Base-by-base conservation (phyloP, 2,888 invertebrate genomes). In the Byasa hedistus region DNA sequence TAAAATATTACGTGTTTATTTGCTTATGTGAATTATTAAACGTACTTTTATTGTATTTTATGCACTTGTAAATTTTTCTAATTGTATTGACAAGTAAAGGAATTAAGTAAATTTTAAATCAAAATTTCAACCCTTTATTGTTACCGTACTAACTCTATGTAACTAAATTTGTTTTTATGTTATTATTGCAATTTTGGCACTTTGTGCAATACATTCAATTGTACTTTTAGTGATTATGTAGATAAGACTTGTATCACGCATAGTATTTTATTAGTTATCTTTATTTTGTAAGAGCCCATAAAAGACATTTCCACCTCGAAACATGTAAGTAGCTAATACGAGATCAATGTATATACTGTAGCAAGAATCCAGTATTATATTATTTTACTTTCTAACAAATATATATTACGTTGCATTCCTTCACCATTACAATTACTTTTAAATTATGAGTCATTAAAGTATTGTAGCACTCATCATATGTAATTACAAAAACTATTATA, bases 281-380 rank as follows among this genome's bases (percentile, higher is more conserved):
- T 17, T 54, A n/a, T 54, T 54, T 22, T 22, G 21, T 62, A 65
- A 66, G 64, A 64, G 55, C 56, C 61, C 39, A 68, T 58, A 60
- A 69, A 69, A 65, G 66, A 63, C 70, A 70, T 57, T 65, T 51
- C 15, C 36, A 58, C 60, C 58, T 51, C 55, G 19, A 61, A 57
- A 65, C 36, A 64, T 44, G 65, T 56, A 51, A 63, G 56, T 61
- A 69, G 44, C 19, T 51, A 48, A 48, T 52, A 32, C 24, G 21
- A 22, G 51, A 51, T 24, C 36, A 62, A 58, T 65, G 36, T 60
- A 60, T 51, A 52, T 63, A 32, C 61, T 65, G 61, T 55, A 66
- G 21, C 19, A n/a, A 57, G 48, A 63, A 64, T 69, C 64, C 70
- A 72, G 70, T 72, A 71, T 71, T 70, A n/a, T 61, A 1, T 51